Percentiles rank a stretch among this genome's conserved stretches.
Evolutionary conservation across 2,797 vertebrate species (phyloP).

Genomic region (Astyanax mexicanus): DNA sequence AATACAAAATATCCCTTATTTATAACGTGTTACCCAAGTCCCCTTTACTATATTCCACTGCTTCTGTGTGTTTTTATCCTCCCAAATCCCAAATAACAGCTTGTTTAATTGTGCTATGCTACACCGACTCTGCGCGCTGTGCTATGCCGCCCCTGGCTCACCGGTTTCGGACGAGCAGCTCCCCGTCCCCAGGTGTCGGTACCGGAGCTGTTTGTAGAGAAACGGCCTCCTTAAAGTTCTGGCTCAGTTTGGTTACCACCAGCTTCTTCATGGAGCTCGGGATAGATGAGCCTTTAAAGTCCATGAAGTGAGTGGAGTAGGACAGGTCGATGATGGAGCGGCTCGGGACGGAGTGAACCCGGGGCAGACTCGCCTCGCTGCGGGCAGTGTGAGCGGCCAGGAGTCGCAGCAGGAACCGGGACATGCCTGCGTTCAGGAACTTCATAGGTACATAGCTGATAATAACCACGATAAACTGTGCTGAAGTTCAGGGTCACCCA

Average conservation of each 20-base stretch:
- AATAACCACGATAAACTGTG: too few relatives aligned
- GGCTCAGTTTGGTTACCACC: conserved; percentile 86
- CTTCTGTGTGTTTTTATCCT: neutral
- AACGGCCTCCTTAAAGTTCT: conserved; percentile 88
- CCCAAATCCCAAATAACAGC: neutral
- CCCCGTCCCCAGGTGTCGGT: conserved; percentile 88
- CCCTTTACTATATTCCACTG: neutral
- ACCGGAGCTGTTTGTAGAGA: conserved; percentile 79
- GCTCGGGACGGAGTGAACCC: conserved; percentile 85
- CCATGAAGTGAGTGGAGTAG: conserved; percentile 93
- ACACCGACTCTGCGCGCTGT: neutral
- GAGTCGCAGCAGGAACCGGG: neutral
- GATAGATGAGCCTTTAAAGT: conserved; percentile 90
- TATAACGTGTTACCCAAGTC: too few relatives aligned
- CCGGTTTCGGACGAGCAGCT: conserved; percentile 93
- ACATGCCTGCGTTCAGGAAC: neutral
- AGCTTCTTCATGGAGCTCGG: conserved; percentile 90
- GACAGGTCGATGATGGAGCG: conserved; percentile 90
- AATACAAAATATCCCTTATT: too few relatives aligned
- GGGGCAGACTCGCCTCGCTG: conserved; percentile 84
- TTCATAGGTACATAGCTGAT: too few relatives aligned
- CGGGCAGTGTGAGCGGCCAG: neutral
- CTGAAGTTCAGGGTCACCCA: neutral
- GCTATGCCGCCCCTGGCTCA: conserved; percentile 71
- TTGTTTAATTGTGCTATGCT: neutral